Base-by-base conservation (phyloP, 1,140 invertebrate genomes). In the Diabrotica virgifera region DNA sequence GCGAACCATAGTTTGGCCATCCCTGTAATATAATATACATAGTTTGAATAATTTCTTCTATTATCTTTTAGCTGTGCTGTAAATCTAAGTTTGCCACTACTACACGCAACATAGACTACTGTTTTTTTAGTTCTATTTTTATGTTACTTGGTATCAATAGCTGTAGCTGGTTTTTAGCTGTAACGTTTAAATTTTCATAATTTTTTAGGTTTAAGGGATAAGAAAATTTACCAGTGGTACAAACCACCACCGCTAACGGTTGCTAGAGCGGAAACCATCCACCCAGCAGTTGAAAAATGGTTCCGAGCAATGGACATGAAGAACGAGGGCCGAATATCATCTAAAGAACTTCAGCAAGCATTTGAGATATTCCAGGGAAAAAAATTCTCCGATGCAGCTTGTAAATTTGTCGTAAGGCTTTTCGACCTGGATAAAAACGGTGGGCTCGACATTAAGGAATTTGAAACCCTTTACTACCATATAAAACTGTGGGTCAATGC, bases 341-440 rank as follows among this genome's bases (percentile, higher is more conserved):
- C 75, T 0, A 72, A 70, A 37, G 74, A 77, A 59, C 70, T 77
- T 8, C 76, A 76, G 63, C 70, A 70, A 11, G 74, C 76, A 5
- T 77, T 77, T 59, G 69, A 72, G 51, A 62, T 70, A 10, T 76
- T 76, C 14, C 76, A 76, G 51, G 72, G 72, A 4, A 73, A 69
- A 52, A 72, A 73, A 55, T 77, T 76, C 62, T 76, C 74, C 0
- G 75, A 76, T 58, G 63, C 64, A 24, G 64, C 69, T 7, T 76
- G 75, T 52, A 77, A 77, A 68, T 77, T 76, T 60, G 73, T 76
- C 12, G 76, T 77, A 9, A 69, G 76, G 46, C 59, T 76, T 5
- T 76, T 77, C 59, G 76, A 77, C 66, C 66, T 77, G 36, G 75
- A 77, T 65, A 70, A 72, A 67, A 75, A 75, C 61, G 76, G 76